Base-by-base conservation (phyloP, 2,888 invertebrate genomes). In the Eudemis profundana region DNA sequence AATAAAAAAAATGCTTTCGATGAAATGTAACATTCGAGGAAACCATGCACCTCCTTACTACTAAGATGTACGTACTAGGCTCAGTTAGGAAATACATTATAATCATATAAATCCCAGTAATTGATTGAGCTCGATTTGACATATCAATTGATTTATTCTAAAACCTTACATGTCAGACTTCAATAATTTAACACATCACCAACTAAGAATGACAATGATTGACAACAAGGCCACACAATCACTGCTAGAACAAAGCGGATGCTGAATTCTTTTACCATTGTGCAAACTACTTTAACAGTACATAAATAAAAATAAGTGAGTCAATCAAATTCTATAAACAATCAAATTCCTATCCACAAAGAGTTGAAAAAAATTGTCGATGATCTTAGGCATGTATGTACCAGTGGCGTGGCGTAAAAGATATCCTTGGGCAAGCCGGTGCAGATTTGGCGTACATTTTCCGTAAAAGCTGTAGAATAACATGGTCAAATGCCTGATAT, bases 141-240 rank as follows among this genome's bases (percentile, higher is more conserved):
- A 40, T 23, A n/a, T 14, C 21, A n/a, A 8, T 17, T 12, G n/a
- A 21, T 62, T 50, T 12, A 38, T 53, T 21, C 38, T 27, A 36
- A 47, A 29, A 68, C 21, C 15, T 33, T 53, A 54, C 49, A 29
- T 29, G 61, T 65, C 68, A 61, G 36, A 19, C 21, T 46, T 50
- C 63, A 63, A 63, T 10, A 8, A 33, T 33, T 8, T 63, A 63
- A 63, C 47, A 67, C 46, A 59, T 68, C 62, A 66, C 54, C 36
- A 60, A 59, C 54, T 38, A 38, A 59, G 38, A 59, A 14, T 44
- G 42, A 47, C 61, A 42, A 59, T 47, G 68, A 62, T 47, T 59
- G 66, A 59, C 42, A 59, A 59, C 63, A 66, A 66, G 68, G 68
- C 59, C 66, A 60, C 38, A 65, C 50, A 65, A 33, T 59, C 68